These are phyloP conservation scores for Cheilosia soror DNA, from an alignment of 2,888 invertebrate genomes.

Conservation along the genomic window DNA sequence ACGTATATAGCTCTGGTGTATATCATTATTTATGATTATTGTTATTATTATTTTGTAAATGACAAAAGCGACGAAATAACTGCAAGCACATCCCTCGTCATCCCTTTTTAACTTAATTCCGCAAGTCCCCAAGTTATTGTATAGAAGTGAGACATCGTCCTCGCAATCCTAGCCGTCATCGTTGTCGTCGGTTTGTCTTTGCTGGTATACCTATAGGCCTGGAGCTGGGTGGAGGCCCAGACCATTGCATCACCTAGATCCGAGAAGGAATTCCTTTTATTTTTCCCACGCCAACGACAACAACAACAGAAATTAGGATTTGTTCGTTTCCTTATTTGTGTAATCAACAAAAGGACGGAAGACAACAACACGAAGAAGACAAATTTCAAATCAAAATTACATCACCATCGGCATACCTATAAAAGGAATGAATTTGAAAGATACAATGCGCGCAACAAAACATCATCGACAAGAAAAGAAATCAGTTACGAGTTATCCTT, in stretches of 20 bases:
- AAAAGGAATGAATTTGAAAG: constrained; percentile 12
- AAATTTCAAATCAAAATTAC: constrained; percentile 63
- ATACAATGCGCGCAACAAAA: constrained; percentile 39
- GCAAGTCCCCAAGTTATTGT: constrained; percentile 45
- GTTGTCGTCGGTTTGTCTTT: constrained; percentile 39
- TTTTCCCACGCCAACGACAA: constrained; percentile 51
- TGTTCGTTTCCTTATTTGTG: constrained; percentile 36
- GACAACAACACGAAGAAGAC: constrained; percentile 20
- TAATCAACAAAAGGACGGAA: constrained; percentile 61
- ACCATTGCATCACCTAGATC: constrained; percentile 36
- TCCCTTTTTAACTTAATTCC: constrained; percentile 63
- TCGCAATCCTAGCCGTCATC: constrained; percentile 1
- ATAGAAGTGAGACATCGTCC: constrained; percentile 43
- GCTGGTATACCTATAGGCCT: constrained; percentile 8
- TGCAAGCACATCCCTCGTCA: constrained; percentile 40
- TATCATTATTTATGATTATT: constrained; percentile 69
- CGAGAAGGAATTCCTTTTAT: constrained; percentile 24
- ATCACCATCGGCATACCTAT: constrained; percentile 45
- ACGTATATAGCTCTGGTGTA: constrained; percentile 12
- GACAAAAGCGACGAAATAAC: constrained; percentile 66
- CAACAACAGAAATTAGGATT: constrained; percentile 24
- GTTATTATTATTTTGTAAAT: constrained; percentile 71
- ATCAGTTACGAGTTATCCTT: constrained; percentile 27
- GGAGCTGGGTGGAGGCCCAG: constrained; percentile 39
- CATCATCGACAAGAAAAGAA: constrained; percentile 7